Percentiles rank a stretch among this genome's conserved stretches.
Evolutionary conservation across 1,140 invertebrate genomes (phyloP).

Genomic region (Theocolax elegans): DNA sequence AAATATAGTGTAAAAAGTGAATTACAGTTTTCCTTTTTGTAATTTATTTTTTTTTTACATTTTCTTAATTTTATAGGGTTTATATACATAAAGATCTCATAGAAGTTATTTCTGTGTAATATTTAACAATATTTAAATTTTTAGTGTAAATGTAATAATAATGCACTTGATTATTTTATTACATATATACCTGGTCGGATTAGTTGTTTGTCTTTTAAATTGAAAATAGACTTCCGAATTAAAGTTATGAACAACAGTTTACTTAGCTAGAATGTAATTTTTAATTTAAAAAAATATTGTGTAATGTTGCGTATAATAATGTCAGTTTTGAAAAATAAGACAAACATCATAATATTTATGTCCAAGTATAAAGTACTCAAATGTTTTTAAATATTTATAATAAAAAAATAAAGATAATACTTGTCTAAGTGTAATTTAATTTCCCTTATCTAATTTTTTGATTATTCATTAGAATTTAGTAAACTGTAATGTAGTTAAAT

Average conservation of each 20-base stretch:
- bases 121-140: slow-evolving; percentile 6
- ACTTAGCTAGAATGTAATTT: slow-evolving; percentile 22
- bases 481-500: no score
- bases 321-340: slow-evolving; percentile 40
- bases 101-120: not conserved
- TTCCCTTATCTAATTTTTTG: no score
- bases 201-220: slow-evolving; percentile 27
- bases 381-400: slow-evolving; percentile 64
- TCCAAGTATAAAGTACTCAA: slow-evolving; percentile 45
- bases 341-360: slow-evolving; percentile 48
- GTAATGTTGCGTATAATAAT: slow-evolving; percentile 39
- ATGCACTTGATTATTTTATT: not conserved
- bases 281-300: slow-evolving; percentile 25
- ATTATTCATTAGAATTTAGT: not conserved
- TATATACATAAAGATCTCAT: slow-evolving; percentile 16
- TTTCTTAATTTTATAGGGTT: not conserved
- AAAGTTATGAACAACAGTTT: slow-evolving; percentile 19
- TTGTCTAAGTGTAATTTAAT: slow-evolving; percentile 23
- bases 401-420: slow-evolving; percentile 56
- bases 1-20: not conserved
- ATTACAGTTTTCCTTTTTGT: not conserved
- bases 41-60: slow-evolving; percentile 26
- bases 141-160: slow-evolving; percentile 24
- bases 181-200: slow-evolving; percentile 23
- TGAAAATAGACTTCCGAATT: not conserved